Conservation (phyloP, 2,113 vertebrate genomes). For the Hyla sarda region DNA sequence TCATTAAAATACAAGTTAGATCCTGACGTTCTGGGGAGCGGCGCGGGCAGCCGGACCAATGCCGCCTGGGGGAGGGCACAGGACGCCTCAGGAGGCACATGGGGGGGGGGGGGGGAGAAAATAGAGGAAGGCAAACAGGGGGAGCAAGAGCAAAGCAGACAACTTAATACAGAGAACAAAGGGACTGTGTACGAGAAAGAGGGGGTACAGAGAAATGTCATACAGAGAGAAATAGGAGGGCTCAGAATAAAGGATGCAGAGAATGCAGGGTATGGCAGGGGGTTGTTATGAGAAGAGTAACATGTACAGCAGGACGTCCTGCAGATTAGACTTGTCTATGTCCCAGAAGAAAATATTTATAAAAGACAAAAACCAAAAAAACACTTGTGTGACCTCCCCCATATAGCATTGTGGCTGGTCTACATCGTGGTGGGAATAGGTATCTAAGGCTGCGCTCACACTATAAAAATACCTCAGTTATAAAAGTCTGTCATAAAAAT, state of each 20-base stretch:
- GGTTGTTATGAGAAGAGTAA: not conserved
- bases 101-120: not conserved
- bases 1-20: constrained; percentile 68
- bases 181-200: not conserved
- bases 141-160: not conserved
- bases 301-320: too few species aligned
- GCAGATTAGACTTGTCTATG: too few species aligned
- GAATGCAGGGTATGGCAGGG: not conserved
- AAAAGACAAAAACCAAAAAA: too few species aligned
- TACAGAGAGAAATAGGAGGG: too few species aligned
- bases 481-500: too few species aligned
- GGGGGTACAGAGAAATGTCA: not conserved
- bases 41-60: not conserved
- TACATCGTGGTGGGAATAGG: too few species aligned
- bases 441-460: too few species aligned
- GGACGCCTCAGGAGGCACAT: not conserved
- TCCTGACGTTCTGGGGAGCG: constrained; percentile 59
- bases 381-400: too few species aligned
- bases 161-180: not conserved
- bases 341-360: too few species aligned
- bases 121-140: not conserved
- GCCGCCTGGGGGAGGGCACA: constrained; percentile 16
- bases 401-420: too few species aligned
- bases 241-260: not conserved
- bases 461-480: too few species aligned